Percentiles rank a stretch among this genome's conserved stretches.
phyloP scores from a whole-genome alignment of 2,888 invertebrate species.

The Automeris io region DNA sequence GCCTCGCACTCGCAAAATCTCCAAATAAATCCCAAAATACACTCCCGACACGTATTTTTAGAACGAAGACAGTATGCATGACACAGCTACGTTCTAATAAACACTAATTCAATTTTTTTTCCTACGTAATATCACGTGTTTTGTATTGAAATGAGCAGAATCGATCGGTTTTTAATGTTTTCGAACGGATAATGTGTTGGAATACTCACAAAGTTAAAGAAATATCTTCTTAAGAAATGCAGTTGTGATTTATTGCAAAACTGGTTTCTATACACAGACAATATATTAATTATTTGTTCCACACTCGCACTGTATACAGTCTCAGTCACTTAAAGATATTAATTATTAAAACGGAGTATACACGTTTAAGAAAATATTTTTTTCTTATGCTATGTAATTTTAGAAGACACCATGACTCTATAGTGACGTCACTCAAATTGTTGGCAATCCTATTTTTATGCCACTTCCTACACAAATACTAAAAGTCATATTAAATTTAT shows the following conservation, averaged over 20 bases:
- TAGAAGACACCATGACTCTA: constrained; percentile 67
- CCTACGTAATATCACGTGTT: constrained; percentile 39
- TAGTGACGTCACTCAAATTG: constrained; percentile 73
- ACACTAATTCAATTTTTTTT: constrained; percentile 42
- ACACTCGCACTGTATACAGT: constrained; percentile 50
- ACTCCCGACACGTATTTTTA: constrained; percentile 61
- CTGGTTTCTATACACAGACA: background rate
- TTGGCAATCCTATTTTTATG: constrained; percentile 76
- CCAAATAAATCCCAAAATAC: constrained; percentile 68
- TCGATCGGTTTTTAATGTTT: constrained; percentile 45
- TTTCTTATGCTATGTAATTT: constrained; percentile 67
- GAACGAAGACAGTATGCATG: constrained; percentile 49
- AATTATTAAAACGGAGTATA: constrained; percentile 46
- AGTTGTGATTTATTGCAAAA: constrained; percentile 38
- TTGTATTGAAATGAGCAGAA: constrained; percentile 32
- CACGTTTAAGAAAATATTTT: constrained; percentile 47
- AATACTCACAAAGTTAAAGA: constrained; percentile 62
- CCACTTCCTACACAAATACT: constrained; percentile 60
- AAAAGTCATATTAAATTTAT: constrained; percentile 43
- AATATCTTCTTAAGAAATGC: constrained; percentile 51
- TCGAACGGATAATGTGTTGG: constrained; percentile 33
- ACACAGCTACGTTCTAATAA: constrained; percentile 39
- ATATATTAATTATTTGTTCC: constrained; percentile 15
- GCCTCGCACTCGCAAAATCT: constrained; percentile 57
- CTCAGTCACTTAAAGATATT: constrained; percentile 44